Percentiles rank a stretch among this genome's conserved stretches.
phyloP scores from a whole-genome alignment of 1,140 invertebrate species.

The Lasaia peninsularis region DNA sequence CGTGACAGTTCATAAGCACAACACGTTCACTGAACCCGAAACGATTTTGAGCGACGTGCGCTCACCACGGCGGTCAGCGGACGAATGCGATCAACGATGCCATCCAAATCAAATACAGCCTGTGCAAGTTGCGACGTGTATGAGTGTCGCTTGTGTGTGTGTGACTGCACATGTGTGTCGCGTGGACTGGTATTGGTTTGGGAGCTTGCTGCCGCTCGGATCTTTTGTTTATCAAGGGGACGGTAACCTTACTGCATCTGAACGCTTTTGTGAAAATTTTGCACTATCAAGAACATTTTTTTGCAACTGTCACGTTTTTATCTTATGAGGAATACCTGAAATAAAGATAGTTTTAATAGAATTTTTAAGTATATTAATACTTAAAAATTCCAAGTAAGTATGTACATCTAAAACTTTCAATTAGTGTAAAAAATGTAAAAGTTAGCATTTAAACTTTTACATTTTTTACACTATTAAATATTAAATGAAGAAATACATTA shows the following conservation, averaged over 20 bases:
- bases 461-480: too few relatives aligned
- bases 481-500: too few relatives aligned
- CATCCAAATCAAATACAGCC: constrained; percentile 40
- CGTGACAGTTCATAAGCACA: constrained; percentile 66
- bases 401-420: too few relatives aligned
- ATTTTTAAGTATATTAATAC: too few relatives aligned
- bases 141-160: constrained; percentile 17
- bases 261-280: constrained; percentile 29
- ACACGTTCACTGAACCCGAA: constrained; percentile 57
- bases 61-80: constrained; percentile 43
- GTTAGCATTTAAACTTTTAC: too few relatives aligned
- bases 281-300: constrained; percentile 19
- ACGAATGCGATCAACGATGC: constrained; percentile 45
- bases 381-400: too few relatives aligned
- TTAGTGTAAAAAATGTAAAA: too few relatives aligned
- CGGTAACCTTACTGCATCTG: constrained; percentile 35
- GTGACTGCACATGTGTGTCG: constrained; percentile 26
- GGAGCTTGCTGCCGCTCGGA: constrained; percentile 37
- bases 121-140: constrained; percentile 59
- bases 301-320: background rate
- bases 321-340: too few relatives aligned
- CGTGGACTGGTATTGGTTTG: constrained; percentile 41
- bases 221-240: constrained; percentile 57
- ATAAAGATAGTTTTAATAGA: too few relatives aligned
- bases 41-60: constrained; percentile 40